These are phyloP conservation scores for Stegodyphus mimosarum DNA, from an alignment of 1,140 invertebrate genomes.

Conservation along the genomic window DNA sequence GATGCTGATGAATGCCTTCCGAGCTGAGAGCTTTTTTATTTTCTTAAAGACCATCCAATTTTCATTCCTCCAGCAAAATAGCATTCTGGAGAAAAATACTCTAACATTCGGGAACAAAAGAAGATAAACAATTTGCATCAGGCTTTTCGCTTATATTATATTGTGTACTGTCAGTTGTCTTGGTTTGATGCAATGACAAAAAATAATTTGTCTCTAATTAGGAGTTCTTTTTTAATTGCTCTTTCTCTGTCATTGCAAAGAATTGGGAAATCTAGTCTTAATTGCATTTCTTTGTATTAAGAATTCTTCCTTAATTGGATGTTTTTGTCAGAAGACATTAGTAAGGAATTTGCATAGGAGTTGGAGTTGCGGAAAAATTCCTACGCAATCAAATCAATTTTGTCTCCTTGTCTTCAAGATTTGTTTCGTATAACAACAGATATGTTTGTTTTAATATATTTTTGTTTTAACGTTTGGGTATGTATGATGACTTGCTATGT, in stretches of 20 bases:
- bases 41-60: not conserved
- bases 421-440: too few species aligned
- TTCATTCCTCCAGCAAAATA: constrained; percentile 19
- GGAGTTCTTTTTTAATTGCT: constrained; percentile 56
- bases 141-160: not conserved
- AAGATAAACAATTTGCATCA: constrained; percentile 32
- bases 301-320: constrained; percentile 38
- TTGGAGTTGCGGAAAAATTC: constrained; percentile 12
- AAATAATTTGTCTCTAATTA: constrained; percentile 47
- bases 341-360: constrained; percentile 24
- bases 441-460: too few species aligned
- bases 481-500: too few species aligned
- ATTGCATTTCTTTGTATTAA: constrained; percentile 50
- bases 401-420: too few species aligned
- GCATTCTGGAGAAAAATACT: constrained; percentile 16
- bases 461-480: too few species aligned
- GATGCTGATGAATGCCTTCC: too few species aligned
- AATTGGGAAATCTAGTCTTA: constrained; percentile 37
- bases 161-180: not conserved
- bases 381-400: not conserved
- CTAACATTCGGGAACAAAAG: not conserved
- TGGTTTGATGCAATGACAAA: constrained; percentile 27
- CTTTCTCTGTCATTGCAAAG: constrained; percentile 27
- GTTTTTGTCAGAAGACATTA: constrained; percentile 54
- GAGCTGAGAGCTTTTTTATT: too few species aligned